These are phyloP conservation scores for Parnassius apollo DNA, from an alignment of 2,888 invertebrate species.

Conservation along the genomic window DNA sequence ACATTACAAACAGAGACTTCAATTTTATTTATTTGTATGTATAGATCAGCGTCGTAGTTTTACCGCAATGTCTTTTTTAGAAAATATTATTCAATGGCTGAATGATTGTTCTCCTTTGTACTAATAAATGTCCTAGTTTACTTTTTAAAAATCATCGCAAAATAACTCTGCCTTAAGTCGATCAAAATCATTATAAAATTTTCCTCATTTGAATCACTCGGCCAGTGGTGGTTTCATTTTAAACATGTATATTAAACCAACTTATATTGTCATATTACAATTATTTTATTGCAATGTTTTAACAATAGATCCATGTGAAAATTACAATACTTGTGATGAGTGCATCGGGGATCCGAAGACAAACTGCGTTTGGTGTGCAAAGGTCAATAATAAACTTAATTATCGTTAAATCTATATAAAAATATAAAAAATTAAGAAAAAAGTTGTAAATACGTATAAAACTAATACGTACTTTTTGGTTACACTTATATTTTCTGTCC, in stretches of 20 bases:
- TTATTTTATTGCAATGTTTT: conserved; percentile 28
- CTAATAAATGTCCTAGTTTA: not conserved
- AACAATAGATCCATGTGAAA: conserved; percentile 39
- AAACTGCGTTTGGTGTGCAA: conserved; percentile 59
- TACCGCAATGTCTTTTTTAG: no score
- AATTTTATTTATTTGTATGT: no score
- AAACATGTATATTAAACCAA: conserved; percentile 18
- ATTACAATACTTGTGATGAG: conserved; percentile 46
- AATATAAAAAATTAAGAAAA: no score
- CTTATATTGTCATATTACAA: not conserved
- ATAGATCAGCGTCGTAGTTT: no score
- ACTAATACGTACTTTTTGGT: no score
- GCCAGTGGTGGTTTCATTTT: not conserved
- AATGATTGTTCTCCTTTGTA: no score
- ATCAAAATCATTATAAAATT: not conserved
- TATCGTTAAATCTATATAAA: no score
- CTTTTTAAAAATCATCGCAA: not conserved
- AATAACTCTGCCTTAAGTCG: conserved; percentile 15
- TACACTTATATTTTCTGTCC: no score
- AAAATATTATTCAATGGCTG: no score
- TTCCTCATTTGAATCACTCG: not conserved
- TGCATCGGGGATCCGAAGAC: conserved; percentile 50
- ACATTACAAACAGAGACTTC: no score
- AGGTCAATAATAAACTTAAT: conserved; percentile 34
- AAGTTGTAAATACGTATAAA: no score